phyloP scores from a whole-genome alignment of 2,113 vertebrate species.

The Melospiza georgiana region DNA sequence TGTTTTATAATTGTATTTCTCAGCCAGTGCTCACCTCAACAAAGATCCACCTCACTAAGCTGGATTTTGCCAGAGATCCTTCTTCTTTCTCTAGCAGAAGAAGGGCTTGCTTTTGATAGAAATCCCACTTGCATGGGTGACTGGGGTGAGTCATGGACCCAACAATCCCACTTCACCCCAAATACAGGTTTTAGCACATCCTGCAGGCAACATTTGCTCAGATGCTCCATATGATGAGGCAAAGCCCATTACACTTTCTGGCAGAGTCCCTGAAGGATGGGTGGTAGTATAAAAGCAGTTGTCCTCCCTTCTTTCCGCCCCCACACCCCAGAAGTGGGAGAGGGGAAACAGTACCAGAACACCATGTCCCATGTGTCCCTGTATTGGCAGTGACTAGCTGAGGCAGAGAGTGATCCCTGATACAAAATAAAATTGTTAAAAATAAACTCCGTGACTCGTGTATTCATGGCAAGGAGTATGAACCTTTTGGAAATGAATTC shows the following conservation, averaged over 20 bases:
- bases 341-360: background rate
- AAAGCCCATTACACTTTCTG: background rate
- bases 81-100: background rate
- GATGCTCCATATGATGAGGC: background rate
- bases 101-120: background rate
- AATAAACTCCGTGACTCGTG: constrained; percentile 23
- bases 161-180: background rate
- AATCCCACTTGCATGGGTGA: background rate
- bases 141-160: background rate
- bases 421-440: background rate
- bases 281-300: background rate
- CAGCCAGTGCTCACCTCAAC: background rate
- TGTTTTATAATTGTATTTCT: background rate
- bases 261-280: background rate
- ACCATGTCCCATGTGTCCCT: background rate
- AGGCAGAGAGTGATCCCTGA: background rate
- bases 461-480: background rate
- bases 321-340: background rate
- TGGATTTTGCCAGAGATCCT: background rate
- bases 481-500: background rate
- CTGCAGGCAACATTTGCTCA: background rate
- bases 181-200: background rate
- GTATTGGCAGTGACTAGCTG: background rate
- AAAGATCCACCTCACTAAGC: background rate
- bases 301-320: background rate